Base-by-base conservation (phyloP, 2,113 vertebrate species). In the Macaca mulatta region DNA sequence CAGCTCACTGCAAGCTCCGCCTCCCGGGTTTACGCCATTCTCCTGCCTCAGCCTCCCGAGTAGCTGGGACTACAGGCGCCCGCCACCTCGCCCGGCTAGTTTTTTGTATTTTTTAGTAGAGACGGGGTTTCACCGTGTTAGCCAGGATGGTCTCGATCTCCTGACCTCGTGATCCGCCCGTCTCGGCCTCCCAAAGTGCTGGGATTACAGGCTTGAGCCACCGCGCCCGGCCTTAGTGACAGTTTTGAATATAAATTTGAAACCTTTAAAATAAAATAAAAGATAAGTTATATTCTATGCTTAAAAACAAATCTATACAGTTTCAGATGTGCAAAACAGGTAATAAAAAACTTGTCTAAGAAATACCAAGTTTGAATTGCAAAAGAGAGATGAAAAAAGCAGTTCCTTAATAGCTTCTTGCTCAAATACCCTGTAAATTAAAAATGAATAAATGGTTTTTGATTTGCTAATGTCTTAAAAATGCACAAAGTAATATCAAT, bases 221-320 rank as follows among this genome's bases (percentile, higher is more conserved):
- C 38, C 38, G 38, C 38, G 38, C 38, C 38, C 38, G 38, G 38
- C 38, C 38, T 84, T 35, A 86, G 38, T 20, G 45, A 77, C 8
- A 91, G 74, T 64, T 90, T 86, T 90, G 48, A 96, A 86, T 43
- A 14, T 64, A 64, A 93, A 96, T 80, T 80, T 89, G 67, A 96
- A 90, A 96, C 8, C 10, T 70, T 93, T 81, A 83, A 80, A 81
- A 81, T 85, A 86, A 94, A 93, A 81, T 75, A 30, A 92, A 61
- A 89, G 14, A 32, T n/a, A 93, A 82, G n/a, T 48, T 61, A 38
- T 48, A 59, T 48, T 30, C 38, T 67, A 72, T 69, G 22, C 25
- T 90, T 74, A 90, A 85, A 75, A 95, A 93, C 75, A 13, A 67
- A 81, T 67, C 35, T 74, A n/a, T 32, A 61, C 52, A 86, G 17